Evolutionary conservation across 2,113 vertebrate genomes (phyloP).

Genomic region (Nymphicus hollandicus): DNA sequence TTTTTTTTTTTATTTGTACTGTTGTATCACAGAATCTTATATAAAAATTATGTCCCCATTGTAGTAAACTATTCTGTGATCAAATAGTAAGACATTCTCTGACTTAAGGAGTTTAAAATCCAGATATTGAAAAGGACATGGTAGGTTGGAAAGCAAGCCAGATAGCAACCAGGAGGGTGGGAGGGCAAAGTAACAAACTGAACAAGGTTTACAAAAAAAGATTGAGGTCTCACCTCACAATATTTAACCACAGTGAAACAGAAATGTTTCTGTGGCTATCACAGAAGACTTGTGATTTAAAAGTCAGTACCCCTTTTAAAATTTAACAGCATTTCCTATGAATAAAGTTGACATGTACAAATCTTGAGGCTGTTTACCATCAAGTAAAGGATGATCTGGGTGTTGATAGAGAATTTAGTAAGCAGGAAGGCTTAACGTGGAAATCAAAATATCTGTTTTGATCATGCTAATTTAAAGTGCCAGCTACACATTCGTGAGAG

Average conservation of each 20-base stretch:
- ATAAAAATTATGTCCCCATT: neutral
- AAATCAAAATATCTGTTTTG: neutral
- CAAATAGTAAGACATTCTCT: neutral
- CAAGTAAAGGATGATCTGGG: neutral
- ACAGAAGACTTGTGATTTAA: slow-evolving; percentile 12
- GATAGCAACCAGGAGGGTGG: neutral
- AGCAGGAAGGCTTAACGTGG: neutral
- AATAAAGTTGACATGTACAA: neutral
- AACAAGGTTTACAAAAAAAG: slow-evolving; percentile 23
- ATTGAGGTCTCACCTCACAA: neutral
- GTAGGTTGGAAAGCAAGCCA: neutral
- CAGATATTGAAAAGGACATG: neutral
- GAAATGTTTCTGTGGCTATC: neutral
- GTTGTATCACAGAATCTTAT: neutral
- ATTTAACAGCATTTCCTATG: neutral
- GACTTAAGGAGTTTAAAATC: neutral
- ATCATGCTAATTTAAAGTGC: neutral
- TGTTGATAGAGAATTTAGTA: neutral
- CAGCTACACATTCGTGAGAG: neutral
- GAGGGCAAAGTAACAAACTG: neutral
- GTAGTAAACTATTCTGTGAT: neutral
- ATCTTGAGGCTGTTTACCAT: neutral
- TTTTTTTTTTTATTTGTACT: neutral
- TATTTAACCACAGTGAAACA: slow-evolving; percentile 11
- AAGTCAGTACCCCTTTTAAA: neutral